These are phyloP conservation scores for Clytia hemisphaerica DNA, from an alignment of 30 jellyfish, hydroid and myxozoan species.

Conservation along the genomic window DNA sequence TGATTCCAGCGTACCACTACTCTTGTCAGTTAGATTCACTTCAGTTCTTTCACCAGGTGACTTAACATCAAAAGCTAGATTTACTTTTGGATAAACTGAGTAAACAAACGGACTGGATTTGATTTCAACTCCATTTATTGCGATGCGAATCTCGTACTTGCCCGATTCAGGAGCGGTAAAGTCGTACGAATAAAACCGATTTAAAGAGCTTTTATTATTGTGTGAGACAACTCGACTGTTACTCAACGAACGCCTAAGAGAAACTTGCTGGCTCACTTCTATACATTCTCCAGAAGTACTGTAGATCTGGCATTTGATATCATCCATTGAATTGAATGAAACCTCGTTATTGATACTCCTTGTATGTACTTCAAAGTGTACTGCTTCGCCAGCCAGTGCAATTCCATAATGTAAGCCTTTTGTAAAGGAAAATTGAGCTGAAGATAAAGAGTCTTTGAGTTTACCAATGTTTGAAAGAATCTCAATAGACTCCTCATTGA, in stretches of 20 bases:
- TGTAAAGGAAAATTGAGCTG: background rate
- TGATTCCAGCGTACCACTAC: too few species aligned
- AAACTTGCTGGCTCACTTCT: background rate
- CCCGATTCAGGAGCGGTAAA: conserved; percentile 4
- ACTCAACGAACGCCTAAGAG: background rate
- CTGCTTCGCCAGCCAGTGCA: conserved; percentile 9
- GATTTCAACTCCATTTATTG: background rate
- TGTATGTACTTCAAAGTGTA: conserved; percentile 8
- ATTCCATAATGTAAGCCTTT: conserved; percentile 3
- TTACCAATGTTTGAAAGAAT: background rate
- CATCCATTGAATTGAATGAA: background rate
- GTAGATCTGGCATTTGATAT: background rate
- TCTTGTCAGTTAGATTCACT: background rate
- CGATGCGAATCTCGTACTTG: background rate
- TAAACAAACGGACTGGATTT: background rate
- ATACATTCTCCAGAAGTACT: background rate
- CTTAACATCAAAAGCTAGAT: background rate
- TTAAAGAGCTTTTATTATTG: too few species aligned
- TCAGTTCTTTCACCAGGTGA: conserved; percentile 7
- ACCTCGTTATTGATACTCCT: conserved; percentile 1
- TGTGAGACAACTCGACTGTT: too few species aligned
- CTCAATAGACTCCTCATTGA: conserved; percentile 9
- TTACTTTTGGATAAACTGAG: conserved; percentile 5
- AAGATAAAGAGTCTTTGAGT: background rate
- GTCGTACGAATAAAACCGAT: conserved; percentile 5